phyloP scores from a whole-genome alignment of 2,888 invertebrate species.

The Nezara viridula region DNA sequence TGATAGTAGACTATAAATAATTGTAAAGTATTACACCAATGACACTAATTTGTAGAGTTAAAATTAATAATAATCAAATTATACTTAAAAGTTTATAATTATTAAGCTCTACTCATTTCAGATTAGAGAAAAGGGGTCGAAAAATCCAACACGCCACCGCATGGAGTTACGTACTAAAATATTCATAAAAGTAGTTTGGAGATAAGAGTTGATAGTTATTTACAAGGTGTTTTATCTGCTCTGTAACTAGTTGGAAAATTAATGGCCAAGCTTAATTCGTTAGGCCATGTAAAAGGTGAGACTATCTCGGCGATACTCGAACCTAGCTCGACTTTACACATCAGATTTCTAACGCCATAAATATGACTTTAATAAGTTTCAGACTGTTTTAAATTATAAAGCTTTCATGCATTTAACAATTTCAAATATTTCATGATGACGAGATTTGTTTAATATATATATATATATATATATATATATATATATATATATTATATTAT shows the following conservation, averaged over 20 bases:
- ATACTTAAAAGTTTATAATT: not conserved
- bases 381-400: not conserved
- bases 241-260: not conserved
- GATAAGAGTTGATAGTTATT: constrained; percentile 1
- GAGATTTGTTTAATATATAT: too few relatives aligned
- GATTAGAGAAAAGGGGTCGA: not conserved
- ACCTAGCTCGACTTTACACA: not conserved
- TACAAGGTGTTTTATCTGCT: not conserved
- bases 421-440: too few relatives aligned
- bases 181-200: not conserved
- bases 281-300: not conserved
- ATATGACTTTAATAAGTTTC: not conserved
- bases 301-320: not conserved
- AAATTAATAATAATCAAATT: not conserved
- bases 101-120: not conserved
- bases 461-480: too few relatives aligned
- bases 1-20: too few relatives aligned
- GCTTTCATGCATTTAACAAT: not conserved
- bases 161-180: not conserved
- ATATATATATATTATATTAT: too few relatives aligned
- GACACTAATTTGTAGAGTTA: too few relatives aligned
- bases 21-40: too few relatives aligned
- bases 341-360: not conserved
- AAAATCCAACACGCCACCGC: not conserved
- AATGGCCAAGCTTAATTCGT: not conserved